Base-by-base conservation (phyloP, 2,113 vertebrate genomes). In the Hippocampus abdominalis region DNA sequence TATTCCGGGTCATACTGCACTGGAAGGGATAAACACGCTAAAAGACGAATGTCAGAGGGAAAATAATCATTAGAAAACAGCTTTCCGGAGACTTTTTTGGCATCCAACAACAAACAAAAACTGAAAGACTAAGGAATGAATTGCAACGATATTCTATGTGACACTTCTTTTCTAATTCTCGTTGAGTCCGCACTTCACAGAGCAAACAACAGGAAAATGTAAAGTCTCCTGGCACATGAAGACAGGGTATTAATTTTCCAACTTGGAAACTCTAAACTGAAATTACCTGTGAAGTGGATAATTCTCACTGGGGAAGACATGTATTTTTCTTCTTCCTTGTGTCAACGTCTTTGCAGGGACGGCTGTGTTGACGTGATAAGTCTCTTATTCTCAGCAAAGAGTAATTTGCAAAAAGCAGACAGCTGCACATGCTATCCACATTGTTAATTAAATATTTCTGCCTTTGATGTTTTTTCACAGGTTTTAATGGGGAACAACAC, bases 401-500 rank as follows among this genome's bases (percentile, higher is more conserved):
- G 82, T 88, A 85, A 92, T 93, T 91, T 90, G 83, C 74, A 87
- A 87, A 86, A 86, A 87, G 86, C 84, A 84, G 84, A 86, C 77
- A 73, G 86, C 81, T 84, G 81, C 88, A 91, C 81, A 89, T 87
- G 86, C 89, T 89, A 85, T 88, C 80, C 85, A 86, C 86, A 89
- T 90, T 90, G 89, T 89, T 92, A 93, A 93, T 92, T 93, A 91
- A 93, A 92, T 92, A 85, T 90, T 89, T 87, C 79, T 72, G 74
- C 85, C 88, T 92, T 92, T 93, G 91, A 92, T 91, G 89, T 92
- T 89, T 88, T 82, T 87, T 81, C 75, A 85, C 82, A 79, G 77
- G 83, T 89, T 89, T 91, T 90, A 90, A 91, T 90, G 66, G 81
- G 86, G 86, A 89, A 86, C 74, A 86, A 85, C 84, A 79, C 77